Evolutionary conservation across 2,797 vertebrate genomes (phyloP).

Genomic region (Dicrostonyx torquatus): DNA sequence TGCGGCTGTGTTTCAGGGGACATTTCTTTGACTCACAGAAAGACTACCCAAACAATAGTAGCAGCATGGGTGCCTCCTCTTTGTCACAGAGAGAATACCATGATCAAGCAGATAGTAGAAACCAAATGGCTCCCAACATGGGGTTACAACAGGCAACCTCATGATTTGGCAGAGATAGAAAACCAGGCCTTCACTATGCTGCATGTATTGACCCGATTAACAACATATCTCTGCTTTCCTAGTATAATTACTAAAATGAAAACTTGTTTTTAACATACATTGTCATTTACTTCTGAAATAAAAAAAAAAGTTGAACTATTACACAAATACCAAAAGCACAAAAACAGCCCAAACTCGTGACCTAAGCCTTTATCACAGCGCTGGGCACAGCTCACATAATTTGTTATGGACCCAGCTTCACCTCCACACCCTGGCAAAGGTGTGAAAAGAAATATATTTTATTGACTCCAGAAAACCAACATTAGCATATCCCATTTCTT

Average conservation of each 20-base stretch:
- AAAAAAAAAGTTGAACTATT: background rate
- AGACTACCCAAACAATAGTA: background rate
- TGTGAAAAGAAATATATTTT: background rate
- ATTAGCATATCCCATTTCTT: background rate
- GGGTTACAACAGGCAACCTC: too few relatives aligned
- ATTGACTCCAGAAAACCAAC: background rate
- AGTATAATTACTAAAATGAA: background rate
- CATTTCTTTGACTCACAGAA: constrained; percentile 6
- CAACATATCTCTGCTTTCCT: background rate
- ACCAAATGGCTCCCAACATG: background rate
- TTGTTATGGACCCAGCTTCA: background rate
- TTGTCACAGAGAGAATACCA: background rate
- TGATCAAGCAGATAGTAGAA: background rate
- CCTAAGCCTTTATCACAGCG: background rate
- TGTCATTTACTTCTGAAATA: constrained; percentile 30
- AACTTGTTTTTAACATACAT: background rate
- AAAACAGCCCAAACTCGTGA: background rate
- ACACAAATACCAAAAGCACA: background rate
- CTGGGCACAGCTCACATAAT: background rate
- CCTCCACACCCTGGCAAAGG: background rate
- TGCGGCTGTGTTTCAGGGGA: background rate
- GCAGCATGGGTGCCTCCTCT: background rate
- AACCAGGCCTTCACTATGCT: background rate
- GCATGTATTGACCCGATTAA: background rate
- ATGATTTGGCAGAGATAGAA: background rate